A percentile compares a stretch with the other conserved stretches of the same genome.
Evolutionary conservation across 2,888 invertebrate species (phyloP).

Genomic region (Busseola fusca): DNA sequence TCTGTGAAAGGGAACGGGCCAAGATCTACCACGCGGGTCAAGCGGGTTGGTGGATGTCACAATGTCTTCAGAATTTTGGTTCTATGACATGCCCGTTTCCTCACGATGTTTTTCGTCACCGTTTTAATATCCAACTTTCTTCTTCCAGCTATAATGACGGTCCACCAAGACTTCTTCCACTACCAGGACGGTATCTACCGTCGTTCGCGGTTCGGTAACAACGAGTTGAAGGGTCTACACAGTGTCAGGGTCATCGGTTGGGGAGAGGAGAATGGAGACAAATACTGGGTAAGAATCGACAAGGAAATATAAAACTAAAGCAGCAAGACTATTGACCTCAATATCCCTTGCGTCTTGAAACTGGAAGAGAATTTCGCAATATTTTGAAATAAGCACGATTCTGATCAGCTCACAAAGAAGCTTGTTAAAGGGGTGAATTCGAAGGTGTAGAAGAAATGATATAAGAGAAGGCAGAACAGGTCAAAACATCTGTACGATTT

Average conservation of each 20-base stretch:
- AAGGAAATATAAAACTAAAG: not conserved
- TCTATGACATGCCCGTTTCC: not conserved
- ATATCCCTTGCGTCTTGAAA: not conserved
- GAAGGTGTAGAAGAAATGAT: not conserved
- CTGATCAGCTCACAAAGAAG: not conserved
- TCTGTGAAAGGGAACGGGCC: no score
- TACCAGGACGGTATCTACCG: slow-evolving; percentile 96
- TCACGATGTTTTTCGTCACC: not conserved
- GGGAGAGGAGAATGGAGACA: slow-evolving; percentile 93
- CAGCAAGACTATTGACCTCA: not conserved
- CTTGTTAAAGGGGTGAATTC: not conserved
- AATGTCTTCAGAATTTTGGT: not conserved
- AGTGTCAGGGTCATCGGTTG: slow-evolving; percentile 97
- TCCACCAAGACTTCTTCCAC: slow-evolving; percentile 97
- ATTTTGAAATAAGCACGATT: no score
- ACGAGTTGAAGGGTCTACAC: slow-evolving; percentile 92
- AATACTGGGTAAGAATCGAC: slow-evolving; percentile 93
- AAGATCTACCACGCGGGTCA: not conserved
- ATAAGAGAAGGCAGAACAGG: not conserved
- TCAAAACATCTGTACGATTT: not conserved
- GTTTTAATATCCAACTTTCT: slow-evolving; percentile 12
- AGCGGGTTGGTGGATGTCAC: not conserved
- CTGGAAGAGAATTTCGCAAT: not conserved
- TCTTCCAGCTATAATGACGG: slow-evolving; percentile 94
- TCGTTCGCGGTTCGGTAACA: slow-evolving; percentile 88